phyloP scores from a whole-genome alignment of 2,113 vertebrate genomes.

The Tursiops truncatus region DNA sequence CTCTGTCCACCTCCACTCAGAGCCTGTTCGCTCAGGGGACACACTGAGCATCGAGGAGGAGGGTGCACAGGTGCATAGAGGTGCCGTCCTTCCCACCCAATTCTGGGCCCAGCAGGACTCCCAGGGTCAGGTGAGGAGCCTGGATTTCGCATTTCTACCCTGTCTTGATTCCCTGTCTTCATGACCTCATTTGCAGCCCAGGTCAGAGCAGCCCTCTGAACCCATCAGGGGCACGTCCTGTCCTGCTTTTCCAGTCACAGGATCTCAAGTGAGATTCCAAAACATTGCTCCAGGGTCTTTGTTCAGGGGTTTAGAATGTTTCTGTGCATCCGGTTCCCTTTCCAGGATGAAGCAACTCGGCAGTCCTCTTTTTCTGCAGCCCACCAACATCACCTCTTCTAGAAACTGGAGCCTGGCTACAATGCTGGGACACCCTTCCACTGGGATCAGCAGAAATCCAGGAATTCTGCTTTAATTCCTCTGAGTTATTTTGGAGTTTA shows the following conservation, averaged over 20 bases:
- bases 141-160: not conserved
- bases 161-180: not conserved
- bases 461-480: not conserved
- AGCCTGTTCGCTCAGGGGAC: not conserved
- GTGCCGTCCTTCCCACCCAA: fast-evolving
- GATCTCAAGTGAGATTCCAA: not conserved
- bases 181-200: not conserved
- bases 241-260: not conserved
- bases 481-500: not conserved
- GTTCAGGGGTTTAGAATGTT: not conserved
- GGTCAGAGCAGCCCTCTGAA: not conserved
- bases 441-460: not conserved
- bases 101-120: not conserved
- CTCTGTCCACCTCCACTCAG: not conserved
- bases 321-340: not conserved
- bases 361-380: not conserved
- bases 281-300: not conserved
- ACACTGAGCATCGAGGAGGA: not conserved
- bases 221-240: fast-evolving
- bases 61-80: not conserved
- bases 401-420: not conserved
- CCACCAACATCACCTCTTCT: not conserved
- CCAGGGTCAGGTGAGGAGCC: not conserved
- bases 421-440: not conserved
- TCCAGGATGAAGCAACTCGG: not conserved